A percentile compares a stretch with the other conserved stretches of the same genome.
These are phyloP conservation scores for Nycteola revayana DNA, from an alignment of 2,888 invertebrate species.

Conservation along the genomic window DNA sequence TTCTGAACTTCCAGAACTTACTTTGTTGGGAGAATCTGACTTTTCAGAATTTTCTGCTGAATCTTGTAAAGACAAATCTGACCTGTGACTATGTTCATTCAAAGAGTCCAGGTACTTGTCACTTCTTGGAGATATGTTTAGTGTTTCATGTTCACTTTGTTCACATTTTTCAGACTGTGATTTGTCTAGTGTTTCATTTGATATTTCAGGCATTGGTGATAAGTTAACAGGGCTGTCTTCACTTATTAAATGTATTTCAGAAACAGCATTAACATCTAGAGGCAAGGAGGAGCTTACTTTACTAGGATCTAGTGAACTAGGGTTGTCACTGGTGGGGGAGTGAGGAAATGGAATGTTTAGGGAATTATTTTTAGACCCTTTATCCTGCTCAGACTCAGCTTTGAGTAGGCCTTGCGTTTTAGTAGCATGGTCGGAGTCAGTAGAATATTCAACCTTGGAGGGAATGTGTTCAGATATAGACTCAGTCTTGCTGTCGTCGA, in stretches of 20 bases:
- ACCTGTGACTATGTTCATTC: conserved; percentile 52
- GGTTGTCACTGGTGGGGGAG: conserved; percentile 47
- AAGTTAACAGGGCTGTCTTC: conserved; percentile 70
- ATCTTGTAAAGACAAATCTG: conserved; percentile 34
- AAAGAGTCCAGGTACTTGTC: conserved; percentile 61
- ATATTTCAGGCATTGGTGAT: conserved; percentile 56
- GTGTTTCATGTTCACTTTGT: conserved; percentile 32
- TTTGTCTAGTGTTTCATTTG: conserved; percentile 45
- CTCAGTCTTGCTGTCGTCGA: conserved; percentile 56
- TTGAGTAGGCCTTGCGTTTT: conserved; percentile 41
- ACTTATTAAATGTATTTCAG: conserved; percentile 61
- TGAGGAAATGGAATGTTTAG: conserved; percentile 41
- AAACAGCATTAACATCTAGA: conserved; percentile 49
- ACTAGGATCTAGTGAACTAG: conserved; percentile 48
- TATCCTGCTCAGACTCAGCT: conserved; percentile 41
- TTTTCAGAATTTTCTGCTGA: conserved; percentile 37
- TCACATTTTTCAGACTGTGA: conserved; percentile 23
- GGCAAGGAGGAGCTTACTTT: conserved; percentile 62
- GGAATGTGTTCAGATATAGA: conserved; percentile 74
- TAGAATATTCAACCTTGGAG: conserved; percentile 60
- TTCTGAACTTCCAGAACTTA: conserved; percentile 66
- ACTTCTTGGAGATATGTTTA: conserved; percentile 54
- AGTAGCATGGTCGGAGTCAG: conserved; percentile 48
- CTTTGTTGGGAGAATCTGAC: conserved; percentile 41
- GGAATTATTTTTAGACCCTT: conserved; percentile 43